Base-by-base conservation (phyloP, 1,140 invertebrate genomes). In the Oreohelix idahoensis region DNA sequence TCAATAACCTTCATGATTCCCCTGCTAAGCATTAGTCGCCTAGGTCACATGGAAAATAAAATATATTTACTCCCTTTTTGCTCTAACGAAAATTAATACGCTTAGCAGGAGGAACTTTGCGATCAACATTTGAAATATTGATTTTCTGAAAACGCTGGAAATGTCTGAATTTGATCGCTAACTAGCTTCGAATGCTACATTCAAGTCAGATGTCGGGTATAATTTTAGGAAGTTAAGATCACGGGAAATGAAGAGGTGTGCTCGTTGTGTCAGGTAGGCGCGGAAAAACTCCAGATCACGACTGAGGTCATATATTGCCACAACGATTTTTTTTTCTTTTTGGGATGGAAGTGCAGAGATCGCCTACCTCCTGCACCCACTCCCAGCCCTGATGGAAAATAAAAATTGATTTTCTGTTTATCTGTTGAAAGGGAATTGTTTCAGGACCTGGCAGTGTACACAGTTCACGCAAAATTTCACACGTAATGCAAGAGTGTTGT, bases 41-140 rank as follows among this genome's bases (percentile, higher is more conserved):
- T 23, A 29, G 2, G n/a, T 32, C n/a, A 11, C 29, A 29, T 2
- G 63, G 32, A 17, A 66, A 29, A 66, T 5, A 29, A 66, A 32
- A 29, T 66, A 11, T 2, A 66, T 66, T 66, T 66, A 66, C 8
- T 29, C 11, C 5, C n/a, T n/a, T 32, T 66, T 35, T 2, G 29
- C 63, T 8, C 1, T 29, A 66, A 29, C 17, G 29, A 66, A 66
- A 66, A 66, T 32, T 66, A 66, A 66, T 66, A 32, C 63, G n/a
- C 63, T 66, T 66, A 8, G 29, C n/a, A 13, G 29, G n/a, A 66
- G 63, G 29, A 66, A 66, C 29, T 29, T 66, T 66, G 63, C 29
- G 63, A 66, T 66, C 63, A 66, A 66, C 29, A 66, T 66, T 66
- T 66, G n/a, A 66, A 32, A 32, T 66, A 66, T 66, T 66, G 63